A percentile compares a stretch with the other conserved stretches of the same genome.
Evolutionary conservation across 2,888 invertebrate genomes (phyloP).

Genomic region (Panzeria rudis): DNA sequence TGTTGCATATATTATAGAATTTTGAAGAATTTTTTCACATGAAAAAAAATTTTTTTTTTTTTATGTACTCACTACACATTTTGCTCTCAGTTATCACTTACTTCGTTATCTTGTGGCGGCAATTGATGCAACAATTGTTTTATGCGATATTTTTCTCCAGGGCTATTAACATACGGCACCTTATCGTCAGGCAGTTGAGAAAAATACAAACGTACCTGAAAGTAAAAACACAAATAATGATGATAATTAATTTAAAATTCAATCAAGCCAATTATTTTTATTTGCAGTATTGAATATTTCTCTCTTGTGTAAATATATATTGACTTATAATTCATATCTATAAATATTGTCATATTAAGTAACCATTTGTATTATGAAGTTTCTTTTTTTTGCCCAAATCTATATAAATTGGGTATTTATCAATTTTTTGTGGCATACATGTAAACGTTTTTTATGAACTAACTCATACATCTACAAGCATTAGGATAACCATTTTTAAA

Average conservation of each 20-base stretch:
- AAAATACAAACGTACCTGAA: constrained; percentile 98
- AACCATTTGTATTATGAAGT: constrained; percentile 31
- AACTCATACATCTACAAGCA: background rate
- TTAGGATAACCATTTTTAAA: background rate
- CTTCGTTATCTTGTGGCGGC: constrained; percentile 98
- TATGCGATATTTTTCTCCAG: constrained; percentile 96
- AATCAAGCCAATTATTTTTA: constrained; percentile 22
- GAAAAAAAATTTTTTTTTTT: too few relatives aligned
- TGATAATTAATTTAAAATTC: constrained; percentile 54
- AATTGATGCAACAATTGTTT: constrained; percentile 97
- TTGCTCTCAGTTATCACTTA: constrained; percentile 81
- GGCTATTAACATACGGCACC: constrained; percentile 97
- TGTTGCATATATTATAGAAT: too few relatives aligned
- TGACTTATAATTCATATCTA: background rate
- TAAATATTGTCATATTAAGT: constrained; percentile 24
- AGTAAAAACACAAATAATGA: constrained; percentile 37
- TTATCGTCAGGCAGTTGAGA: constrained; percentile 97
- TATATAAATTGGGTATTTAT: constrained; percentile 53
- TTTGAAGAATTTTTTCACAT: too few relatives aligned
- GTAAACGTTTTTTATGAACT: background rate
- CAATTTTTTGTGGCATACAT: constrained; percentile 43
- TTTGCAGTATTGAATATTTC: constrained; percentile 10
- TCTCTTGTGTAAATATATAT: background rate
- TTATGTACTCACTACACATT: too few relatives aligned
- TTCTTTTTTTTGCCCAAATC: constrained; percentile 46